phyloP scores from a whole-genome alignment of 2,888 invertebrate species.

The Neocrepidodera transversa region DNA sequence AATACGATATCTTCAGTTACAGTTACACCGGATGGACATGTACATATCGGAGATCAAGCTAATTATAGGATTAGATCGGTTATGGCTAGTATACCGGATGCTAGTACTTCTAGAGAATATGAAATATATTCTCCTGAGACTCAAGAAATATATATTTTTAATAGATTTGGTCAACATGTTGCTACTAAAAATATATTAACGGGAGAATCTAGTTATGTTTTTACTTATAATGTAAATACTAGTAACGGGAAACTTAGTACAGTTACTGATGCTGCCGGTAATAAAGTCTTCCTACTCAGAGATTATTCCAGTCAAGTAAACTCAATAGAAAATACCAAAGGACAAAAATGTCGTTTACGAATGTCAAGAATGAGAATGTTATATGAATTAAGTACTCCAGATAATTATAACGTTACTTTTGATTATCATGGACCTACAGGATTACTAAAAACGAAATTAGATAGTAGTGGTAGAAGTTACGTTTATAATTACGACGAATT shows the following conservation, averaged over 20 bases:
- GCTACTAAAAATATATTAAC: slow-evolving; percentile 95
- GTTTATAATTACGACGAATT: slow-evolving; percentile 96
- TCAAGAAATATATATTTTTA: slow-evolving; percentile 93
- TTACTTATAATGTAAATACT: slow-evolving; percentile 95
- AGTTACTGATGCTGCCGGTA: slow-evolving; percentile 92
- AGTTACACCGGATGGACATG: slow-evolving; percentile 91
- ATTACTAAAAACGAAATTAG: slow-evolving; percentile 84
- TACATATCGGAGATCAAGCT: slow-evolving; percentile 95
- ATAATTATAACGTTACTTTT: slow-evolving; percentile 92
- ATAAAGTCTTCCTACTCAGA: slow-evolving; percentile 82
- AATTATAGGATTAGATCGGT: slow-evolving; percentile 88
- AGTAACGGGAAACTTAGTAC: slow-evolving; percentile 94
- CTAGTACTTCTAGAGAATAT: slow-evolving; percentile 83
- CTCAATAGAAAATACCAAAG: slow-evolving; percentile 92
- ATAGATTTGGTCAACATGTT: slow-evolving; percentile 93
- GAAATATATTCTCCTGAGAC: slow-evolving; percentile 95
- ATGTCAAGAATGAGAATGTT: slow-evolving; percentile 94
- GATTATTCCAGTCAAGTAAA: slow-evolving; percentile 90
- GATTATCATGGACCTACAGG: slow-evolving; percentile 93
- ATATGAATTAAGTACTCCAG: slow-evolving; percentile 88
- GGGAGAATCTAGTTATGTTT: slow-evolving; percentile 90
- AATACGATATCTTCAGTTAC: slow-evolving; percentile 92
- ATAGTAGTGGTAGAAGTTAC: slow-evolving; percentile 88
- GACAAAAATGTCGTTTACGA: slow-evolving; percentile 86
- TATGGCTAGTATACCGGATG: slow-evolving; percentile 88